Evolutionary conservation across 1,140 invertebrate species (phyloP).

Genomic region (Glossosoma conforme): DNA sequence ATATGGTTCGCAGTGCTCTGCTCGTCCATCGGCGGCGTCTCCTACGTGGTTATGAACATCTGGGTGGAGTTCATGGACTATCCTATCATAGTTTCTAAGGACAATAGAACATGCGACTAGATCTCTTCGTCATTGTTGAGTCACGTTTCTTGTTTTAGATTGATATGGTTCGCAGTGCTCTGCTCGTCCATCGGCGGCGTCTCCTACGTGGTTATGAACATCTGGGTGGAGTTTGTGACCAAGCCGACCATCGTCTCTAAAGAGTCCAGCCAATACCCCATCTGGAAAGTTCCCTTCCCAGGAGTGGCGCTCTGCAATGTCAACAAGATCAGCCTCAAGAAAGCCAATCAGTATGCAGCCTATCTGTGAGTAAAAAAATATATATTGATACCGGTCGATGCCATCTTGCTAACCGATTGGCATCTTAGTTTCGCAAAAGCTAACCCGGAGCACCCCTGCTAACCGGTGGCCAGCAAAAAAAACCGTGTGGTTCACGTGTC

Average conservation of each 20-base stretch:
- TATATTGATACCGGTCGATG: neutral
- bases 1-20: constrained; percentile 16
- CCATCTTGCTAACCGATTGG: too few species aligned
- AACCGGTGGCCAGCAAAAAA: too few species aligned
- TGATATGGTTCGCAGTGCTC: constrained; percentile 17
- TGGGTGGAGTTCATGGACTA: constrained; percentile 38
- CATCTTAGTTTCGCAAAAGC: too few species aligned
- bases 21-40: constrained; percentile 21
- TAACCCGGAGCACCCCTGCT: too few species aligned
- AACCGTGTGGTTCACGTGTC: too few species aligned
- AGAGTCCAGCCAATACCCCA: constrained; percentile 46
- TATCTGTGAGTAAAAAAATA: constrained; percentile 36
- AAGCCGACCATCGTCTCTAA: constrained; percentile 47
- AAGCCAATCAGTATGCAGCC: constrained; percentile 33
- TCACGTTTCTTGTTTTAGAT: constrained; percentile 9
- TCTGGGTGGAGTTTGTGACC: constrained; percentile 37
- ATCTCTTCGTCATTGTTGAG: neutral
- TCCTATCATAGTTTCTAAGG: constrained; percentile 43
- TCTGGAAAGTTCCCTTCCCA: constrained; percentile 50
- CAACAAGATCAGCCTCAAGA: constrained; percentile 50
- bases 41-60: constrained; percentile 29
- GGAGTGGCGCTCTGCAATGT: constrained; percentile 51
- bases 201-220: constrained; percentile 27
- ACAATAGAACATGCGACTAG: neutral
- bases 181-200: constrained; percentile 20